Base-by-base conservation (phyloP, 2,113 vertebrate species). In the Pseudolaguvia tuberculata region DNA sequence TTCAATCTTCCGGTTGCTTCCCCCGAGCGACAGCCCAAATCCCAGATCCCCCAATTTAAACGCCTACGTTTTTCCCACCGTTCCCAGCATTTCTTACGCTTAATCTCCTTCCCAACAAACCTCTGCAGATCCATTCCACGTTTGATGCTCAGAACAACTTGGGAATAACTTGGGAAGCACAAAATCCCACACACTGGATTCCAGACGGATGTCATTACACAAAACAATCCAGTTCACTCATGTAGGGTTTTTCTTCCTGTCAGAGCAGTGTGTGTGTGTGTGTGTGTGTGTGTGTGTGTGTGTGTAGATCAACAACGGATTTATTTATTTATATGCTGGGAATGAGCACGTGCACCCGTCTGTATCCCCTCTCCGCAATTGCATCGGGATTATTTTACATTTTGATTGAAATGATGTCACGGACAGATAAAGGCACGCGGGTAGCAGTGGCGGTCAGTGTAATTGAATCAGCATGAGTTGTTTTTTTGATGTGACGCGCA, bases 381-480 rank as follows among this genome's bases (percentile, higher is more conserved):
- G 90, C 92, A 93, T 93, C 93, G 95, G 94, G 94, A 96, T 98
- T 98, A 95, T 98, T 98, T 96, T 96, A 96, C 96, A 98, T 98
- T 98, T 98, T 98, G 96, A 98, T 99, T 94, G 95, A 98, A 97
- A 95, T 94, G 96, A 98, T 98, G 95, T 95, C 94, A 93, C 82
- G 66, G 79, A 85, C 91, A 94, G 96, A 98, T 97, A 96, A 95
- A 95, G 94, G 92, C 89, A 82, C 87, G 90, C 8, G 5, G 50
- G 18, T 6, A 8, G 63, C 63, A n/a, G 10, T 9, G 90, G 90
- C 88, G 90, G 81, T 86, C 92, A 86, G 90, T 94, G 96, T 96
- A 95, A 98, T 94, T 95, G 95, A 95, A 96, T 94, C 92, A 94
- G 94, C 85, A 87, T 29, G 83, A 91, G 93, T 92, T 96, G 95